phyloP scores from a whole-genome alignment of 2,797 vertebrate species.

The Lithobates pipiens region DNA sequence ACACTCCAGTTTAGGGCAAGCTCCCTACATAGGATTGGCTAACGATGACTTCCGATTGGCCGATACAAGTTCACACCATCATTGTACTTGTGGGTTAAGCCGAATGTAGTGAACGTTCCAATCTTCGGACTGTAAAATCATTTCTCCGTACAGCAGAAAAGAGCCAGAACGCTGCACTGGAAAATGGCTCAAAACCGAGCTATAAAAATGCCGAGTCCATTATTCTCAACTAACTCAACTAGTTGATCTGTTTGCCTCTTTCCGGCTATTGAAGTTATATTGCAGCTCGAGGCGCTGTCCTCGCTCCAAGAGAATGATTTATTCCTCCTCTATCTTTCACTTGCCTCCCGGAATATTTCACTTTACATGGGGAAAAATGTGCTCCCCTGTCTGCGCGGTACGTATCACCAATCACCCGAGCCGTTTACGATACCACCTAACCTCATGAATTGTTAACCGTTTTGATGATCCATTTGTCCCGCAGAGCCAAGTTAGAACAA shows the following conservation, averaged over 20 bases:
- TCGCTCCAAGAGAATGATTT: background rate
- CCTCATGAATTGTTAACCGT: background rate
- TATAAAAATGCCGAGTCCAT: constrained; percentile 2
- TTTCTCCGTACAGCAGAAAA: background rate
- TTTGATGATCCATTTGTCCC: background rate
- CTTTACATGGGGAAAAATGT: background rate
- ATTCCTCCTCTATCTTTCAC: background rate
- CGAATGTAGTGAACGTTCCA: background rate
- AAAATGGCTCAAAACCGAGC: background rate
- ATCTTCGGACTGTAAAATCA: background rate
- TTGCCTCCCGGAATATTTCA: constrained; percentile 5
- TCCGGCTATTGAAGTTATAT: constrained; percentile 1
- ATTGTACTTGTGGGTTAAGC: background rate
- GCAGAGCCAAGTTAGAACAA: background rate
- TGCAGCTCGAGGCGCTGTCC: background rate
- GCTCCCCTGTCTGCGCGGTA: background rate
- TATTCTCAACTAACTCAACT: constrained; percentile 15
- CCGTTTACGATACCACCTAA: background rate
- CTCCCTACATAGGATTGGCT: no score
- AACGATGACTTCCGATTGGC: no score
- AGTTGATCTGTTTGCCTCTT: background rate
- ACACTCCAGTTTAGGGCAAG: no score
- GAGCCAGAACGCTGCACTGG: no score
- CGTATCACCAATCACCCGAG: background rate
- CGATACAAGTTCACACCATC: background rate